A percentile compares a stretch with the other conserved stretches of the same genome.
These are phyloP conservation scores for Odobenus rosmarus DNA, from an alignment of 2,113 vertebrate species.

Conservation along the genomic window DNA sequence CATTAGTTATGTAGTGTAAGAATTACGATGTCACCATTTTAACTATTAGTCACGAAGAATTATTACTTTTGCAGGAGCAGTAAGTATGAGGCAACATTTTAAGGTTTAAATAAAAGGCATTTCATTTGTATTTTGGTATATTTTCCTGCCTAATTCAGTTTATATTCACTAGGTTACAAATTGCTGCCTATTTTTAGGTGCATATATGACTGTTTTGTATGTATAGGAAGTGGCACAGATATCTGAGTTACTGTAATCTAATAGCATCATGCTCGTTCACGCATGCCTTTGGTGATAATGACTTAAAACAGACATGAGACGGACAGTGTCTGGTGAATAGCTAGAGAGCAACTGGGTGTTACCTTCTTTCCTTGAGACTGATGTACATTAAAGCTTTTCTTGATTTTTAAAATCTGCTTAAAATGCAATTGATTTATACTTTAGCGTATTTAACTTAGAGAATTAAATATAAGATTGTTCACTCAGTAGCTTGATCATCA, in stretches of 20 bases:
- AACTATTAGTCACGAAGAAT: background rate
- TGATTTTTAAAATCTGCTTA: background rate
- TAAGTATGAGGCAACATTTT: background rate
- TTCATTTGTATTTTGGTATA: background rate
- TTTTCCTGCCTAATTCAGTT: background rate
- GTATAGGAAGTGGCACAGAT: background rate
- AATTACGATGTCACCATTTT: background rate
- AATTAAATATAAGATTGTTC: background rate
- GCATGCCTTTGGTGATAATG: background rate
- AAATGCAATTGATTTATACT: background rate
- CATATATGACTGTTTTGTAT: background rate
- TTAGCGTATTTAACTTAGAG: no score
- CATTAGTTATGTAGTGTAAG: background rate
- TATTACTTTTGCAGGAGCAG: background rate
- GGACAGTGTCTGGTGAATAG: background rate
- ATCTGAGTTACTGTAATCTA: background rate
- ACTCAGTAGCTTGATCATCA: no score
- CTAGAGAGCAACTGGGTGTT: background rate
- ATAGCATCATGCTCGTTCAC: accelerated
- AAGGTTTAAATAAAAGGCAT: background rate
- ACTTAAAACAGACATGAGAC: background rate
- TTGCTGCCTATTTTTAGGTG: background rate
- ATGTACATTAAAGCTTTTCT: background rate
- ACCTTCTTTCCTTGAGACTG: background rate
- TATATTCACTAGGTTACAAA: background rate